These are phyloP conservation scores for Arenaria interpres DNA, from an alignment of 2,113 vertebrate genomes.

Conservation along the genomic window DNA sequence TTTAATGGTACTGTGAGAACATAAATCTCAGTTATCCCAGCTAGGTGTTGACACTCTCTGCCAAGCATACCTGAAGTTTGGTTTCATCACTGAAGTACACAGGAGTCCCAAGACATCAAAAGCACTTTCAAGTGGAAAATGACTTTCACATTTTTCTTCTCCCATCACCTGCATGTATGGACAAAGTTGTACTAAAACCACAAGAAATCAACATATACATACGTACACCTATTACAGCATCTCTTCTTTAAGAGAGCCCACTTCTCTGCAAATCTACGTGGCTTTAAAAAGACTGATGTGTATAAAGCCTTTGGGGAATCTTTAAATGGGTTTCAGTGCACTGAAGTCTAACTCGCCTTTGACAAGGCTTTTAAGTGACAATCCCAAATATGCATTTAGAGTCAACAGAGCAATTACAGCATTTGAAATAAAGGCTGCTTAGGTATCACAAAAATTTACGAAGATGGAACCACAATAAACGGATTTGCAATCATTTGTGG, in stretches of 20 bases:
- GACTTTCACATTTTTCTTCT: neutral
- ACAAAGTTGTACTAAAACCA: neutral
- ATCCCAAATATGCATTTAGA: neutral
- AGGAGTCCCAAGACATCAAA: constrained; percentile 32
- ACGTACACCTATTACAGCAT: neutral
- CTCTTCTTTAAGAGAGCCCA: neutral
- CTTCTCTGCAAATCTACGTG: neutral
- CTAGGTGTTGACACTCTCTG: neutral
- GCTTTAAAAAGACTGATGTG: neutral
- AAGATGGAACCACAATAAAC: neutral
- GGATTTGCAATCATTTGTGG: neutral
- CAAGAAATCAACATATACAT: neutral
- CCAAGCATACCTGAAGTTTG: constrained; percentile 19
- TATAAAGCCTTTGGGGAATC: neutral
- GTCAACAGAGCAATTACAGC: neutral
- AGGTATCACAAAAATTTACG: neutral
- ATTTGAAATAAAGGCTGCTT: neutral
- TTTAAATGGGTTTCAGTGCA: neutral
- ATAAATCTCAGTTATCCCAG: neutral
- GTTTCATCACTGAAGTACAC: neutral
- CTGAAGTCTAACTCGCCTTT: neutral
- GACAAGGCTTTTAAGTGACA: neutral
- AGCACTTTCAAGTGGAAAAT: constrained; percentile 43
- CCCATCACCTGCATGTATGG: neutral
- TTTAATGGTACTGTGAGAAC: neutral